phyloP scores from a whole-genome alignment of 92 coral and sea anemone species.

The Actinernus sp. region DNA sequence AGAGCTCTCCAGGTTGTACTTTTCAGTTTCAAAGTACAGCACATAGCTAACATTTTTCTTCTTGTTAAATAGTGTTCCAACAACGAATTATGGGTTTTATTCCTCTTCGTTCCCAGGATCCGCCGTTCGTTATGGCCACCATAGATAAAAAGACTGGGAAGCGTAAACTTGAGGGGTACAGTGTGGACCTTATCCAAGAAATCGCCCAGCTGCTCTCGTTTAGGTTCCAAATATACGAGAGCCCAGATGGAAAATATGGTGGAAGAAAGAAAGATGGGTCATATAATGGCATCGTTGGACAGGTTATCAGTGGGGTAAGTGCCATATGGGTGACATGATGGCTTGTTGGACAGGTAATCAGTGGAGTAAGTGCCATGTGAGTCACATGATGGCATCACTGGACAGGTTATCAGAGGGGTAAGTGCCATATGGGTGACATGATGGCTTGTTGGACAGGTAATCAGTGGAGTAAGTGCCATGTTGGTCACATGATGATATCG shows the following conservation, averaged over 20 bases:
- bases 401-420: no score
- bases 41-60: no score
- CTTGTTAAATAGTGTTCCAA: no score
- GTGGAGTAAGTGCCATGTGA: no score
- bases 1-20: no score
- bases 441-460: no score
- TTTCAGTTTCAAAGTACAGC: no score
- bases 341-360: no score
- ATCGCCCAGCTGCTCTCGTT: constrained; percentile 65
- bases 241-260: constrained; percentile 80
- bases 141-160: constrained; percentile 53
- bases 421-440: no score
- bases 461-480: no score
- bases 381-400: no score
- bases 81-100: neutral
- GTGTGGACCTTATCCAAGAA: constrained; percentile 73
- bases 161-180: constrained; percentile 62
- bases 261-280: constrained; percentile 57
- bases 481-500: neutral
- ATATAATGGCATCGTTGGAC: constrained; percentile 82
- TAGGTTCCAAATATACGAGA: constrained; percentile 61
- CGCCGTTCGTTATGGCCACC: constrained; percentile 48
- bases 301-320: constrained; percentile 60
- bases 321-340: no score
- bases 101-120: constrained; percentile 5